Percentiles rank a stretch among this genome's conserved stretches.
Conservation (phyloP, 2,797 vertebrate genomes). For the Sylvia borin region DNA sequence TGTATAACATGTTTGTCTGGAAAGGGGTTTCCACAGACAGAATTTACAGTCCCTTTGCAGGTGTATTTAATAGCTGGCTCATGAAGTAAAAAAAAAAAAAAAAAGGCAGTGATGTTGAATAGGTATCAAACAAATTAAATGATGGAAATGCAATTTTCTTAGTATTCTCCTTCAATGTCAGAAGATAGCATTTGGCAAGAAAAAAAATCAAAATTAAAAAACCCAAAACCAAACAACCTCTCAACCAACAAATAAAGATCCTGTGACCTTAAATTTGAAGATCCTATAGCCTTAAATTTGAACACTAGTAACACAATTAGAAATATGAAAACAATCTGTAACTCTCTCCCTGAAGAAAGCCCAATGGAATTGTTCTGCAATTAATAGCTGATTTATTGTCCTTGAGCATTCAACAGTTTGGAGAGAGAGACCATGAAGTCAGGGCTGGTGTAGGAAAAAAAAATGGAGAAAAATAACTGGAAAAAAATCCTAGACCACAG, state of each 20-base stretch:
- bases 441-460: background rate
- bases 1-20: background rate
- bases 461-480: background rate
- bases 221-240: rapidly evolving
- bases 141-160: background rate
- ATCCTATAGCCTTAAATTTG: background rate
- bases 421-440: background rate
- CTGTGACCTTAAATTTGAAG: background rate
- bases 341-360: background rate
- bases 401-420: background rate
- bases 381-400: background rate
- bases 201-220: background rate
- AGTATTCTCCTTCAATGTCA: background rate
- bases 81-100: background rate
- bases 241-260: background rate
- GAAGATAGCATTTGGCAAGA: background rate
- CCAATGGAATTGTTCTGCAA: background rate
- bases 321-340: background rate
- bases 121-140: background rate
- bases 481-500: background rate
- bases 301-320: background rate
- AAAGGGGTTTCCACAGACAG: background rate
- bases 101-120: background rate
- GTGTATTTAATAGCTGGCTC: background rate
- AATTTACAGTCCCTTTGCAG: background rate